Evolutionary conservation across 2,113 vertebrate genomes (phyloP).

Genomic region (Cettia cetti): DNA sequence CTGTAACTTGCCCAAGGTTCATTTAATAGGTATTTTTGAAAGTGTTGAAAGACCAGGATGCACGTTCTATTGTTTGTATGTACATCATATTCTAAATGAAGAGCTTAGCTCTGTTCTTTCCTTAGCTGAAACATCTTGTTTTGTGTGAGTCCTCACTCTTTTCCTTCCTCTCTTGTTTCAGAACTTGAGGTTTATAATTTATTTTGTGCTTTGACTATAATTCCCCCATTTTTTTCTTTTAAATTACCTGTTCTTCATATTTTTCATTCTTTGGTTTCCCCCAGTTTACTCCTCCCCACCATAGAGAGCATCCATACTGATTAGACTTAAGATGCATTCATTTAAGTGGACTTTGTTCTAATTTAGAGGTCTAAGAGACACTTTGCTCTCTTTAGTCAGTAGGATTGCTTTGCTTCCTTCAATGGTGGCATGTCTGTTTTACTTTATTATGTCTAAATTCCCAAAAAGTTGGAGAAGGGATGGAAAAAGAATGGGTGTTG

Average conservation of each 20-base stretch:
- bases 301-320: background rate
- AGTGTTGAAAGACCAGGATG: background rate
- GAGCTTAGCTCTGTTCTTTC: background rate
- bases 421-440: background rate
- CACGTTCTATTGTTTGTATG: background rate
- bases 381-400: background rate
- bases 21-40: background rate
- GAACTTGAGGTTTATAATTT: background rate
- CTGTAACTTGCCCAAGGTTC: background rate
- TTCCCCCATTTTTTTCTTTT: background rate
- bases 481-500: fast-evolving
- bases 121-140: background rate
- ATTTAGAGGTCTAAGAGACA: background rate
- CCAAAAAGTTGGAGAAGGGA: background rate
- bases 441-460: background rate
- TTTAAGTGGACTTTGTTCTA: background rate
- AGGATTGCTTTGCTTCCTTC: background rate
- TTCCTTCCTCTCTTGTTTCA: background rate
- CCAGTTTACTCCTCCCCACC: background rate
- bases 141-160: background rate
- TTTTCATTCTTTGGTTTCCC: background rate
- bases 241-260: background rate
- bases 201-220: background rate
- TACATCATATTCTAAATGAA: background rate
- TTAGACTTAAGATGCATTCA: background rate